These are phyloP conservation scores for Aspidiotus destructor DNA, from an alignment of 2,888 invertebrate genomes.

Conservation along the genomic window DNA sequence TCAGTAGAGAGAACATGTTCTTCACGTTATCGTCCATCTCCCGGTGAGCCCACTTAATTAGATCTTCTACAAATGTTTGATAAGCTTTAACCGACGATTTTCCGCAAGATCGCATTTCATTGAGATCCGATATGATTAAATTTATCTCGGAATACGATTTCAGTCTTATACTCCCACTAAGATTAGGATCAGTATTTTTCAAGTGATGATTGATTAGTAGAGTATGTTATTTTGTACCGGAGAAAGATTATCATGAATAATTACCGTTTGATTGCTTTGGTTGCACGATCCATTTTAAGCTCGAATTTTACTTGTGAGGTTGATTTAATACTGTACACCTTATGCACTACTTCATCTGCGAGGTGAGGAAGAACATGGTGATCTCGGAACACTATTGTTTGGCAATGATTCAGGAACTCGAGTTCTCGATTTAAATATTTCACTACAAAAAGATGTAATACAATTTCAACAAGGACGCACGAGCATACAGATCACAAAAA, in stretches of 20 bases:
- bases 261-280: constrained; percentile 27
- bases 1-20: constrained; percentile 44
- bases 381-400: no score
- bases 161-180: constrained; percentile 40
- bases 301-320: no score
- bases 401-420: no score
- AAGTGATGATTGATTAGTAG: background rate
- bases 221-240: background rate
- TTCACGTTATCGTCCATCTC: constrained; percentile 45
- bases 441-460: no score
- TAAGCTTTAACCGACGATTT: constrained; percentile 45
- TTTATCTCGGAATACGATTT: constrained; percentile 45
- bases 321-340: no score
- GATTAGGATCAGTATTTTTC: background rate
- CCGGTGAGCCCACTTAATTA: constrained; percentile 45
- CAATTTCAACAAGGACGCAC: no score
- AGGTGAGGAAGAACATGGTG: no score
- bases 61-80: constrained; percentile 44
- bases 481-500: no score
- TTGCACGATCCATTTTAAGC: constrained; percentile 21
- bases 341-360: no score
- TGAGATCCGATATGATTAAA: constrained; percentile 45
- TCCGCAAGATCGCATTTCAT: constrained; percentile 43
- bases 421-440: no score
- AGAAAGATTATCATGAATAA: background rate